Percentiles rank a stretch among this genome's conserved stretches.
Conservation (phyloP, 2,113 vertebrate genomes). For the Ellobius talpinus region DNA sequence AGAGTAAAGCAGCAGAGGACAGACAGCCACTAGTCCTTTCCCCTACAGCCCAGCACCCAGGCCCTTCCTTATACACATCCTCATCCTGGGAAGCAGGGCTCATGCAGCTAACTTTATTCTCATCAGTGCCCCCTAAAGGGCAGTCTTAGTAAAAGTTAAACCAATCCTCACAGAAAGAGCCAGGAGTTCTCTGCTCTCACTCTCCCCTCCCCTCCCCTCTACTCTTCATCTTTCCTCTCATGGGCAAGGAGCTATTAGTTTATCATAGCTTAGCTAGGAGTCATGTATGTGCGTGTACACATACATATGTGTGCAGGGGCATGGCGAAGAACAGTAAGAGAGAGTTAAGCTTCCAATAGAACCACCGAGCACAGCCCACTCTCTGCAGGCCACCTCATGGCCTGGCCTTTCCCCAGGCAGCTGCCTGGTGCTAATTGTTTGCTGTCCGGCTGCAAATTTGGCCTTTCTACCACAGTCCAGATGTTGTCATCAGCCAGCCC, state of each 20-base stretch:
- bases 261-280: neutral
- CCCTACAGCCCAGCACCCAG: neutral
- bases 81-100: neutral
- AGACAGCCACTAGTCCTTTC: neutral
- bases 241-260: neutral
- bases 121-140: neutral
- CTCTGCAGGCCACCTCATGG: neutral
- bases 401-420: neutral
- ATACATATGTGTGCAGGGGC: fast-evolving
- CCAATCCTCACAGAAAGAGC: neutral
- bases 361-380: neutral
- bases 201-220: too few species aligned
- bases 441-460: neutral
- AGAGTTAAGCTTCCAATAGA: neutral
- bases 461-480: constrained; percentile 71
- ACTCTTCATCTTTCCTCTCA: neutral
- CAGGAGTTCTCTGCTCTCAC: neutral
- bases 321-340: neutral
- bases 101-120: neutral
- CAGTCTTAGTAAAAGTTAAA: neutral
- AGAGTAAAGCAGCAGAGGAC: neutral
- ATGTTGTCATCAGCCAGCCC: constrained; percentile 72
- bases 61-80: neutral
- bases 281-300: neutral
- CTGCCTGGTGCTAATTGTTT: constrained; percentile 19